Evolutionary conservation across 2,888 invertebrate species (phyloP).

Genomic region (Tachina lurida): DNA sequence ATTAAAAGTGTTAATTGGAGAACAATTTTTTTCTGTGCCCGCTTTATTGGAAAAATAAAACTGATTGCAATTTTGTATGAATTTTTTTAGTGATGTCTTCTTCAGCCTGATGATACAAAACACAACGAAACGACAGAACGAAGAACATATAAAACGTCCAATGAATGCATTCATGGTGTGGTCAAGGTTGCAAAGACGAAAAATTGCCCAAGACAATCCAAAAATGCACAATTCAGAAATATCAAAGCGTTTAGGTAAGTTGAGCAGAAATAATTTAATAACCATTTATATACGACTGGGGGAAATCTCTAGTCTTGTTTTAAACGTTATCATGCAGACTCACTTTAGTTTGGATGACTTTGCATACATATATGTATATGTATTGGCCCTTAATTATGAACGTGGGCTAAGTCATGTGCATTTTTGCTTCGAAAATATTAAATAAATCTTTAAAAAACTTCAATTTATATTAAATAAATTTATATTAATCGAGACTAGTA

Average conservation of each 20-base stretch:
- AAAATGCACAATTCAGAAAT: conserved; percentile 99
- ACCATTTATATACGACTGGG: too few species aligned
- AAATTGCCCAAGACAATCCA: conserved; percentile 98
- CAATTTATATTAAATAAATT: too few species aligned
- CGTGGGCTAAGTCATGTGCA: too few species aligned
- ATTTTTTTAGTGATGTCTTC: conserved; percentile 80
- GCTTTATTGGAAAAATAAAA: not conserved
- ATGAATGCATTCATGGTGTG: conserved; percentile 99
- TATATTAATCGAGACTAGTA: too few species aligned
- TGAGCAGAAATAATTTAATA: not conserved
- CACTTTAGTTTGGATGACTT: too few species aligned
- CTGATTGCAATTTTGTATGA: not conserved
- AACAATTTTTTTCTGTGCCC: not conserved
- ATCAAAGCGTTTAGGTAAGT: conserved; percentile 94
- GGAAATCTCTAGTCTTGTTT: not conserved
- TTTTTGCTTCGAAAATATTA: too few species aligned
- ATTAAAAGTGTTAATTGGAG: too few species aligned
- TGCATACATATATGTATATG: too few species aligned
- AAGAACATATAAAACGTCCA: conserved; percentile 96
- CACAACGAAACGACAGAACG: conserved; percentile 85
- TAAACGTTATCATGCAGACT: not conserved
- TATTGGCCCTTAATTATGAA: too few species aligned
- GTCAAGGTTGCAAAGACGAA: conserved; percentile 95
- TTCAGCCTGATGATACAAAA: conserved; percentile 83
- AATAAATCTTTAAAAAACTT: too few species aligned